Conservation (phyloP, 2,113 vertebrate genomes). For the Butorides virescens region DNA sequence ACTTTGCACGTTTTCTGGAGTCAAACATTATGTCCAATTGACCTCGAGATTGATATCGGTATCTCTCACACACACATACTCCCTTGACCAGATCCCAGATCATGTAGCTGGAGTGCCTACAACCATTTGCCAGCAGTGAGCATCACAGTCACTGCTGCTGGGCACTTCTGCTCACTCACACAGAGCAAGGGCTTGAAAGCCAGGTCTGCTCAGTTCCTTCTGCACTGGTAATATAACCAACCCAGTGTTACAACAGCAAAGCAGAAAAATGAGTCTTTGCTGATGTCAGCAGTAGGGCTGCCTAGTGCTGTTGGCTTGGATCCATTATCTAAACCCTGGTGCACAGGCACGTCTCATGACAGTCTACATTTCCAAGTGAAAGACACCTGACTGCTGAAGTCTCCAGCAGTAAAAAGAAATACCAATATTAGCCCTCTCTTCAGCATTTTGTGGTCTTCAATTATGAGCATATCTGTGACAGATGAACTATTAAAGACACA, state of each 20-base stretch:
- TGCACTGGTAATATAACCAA: not conserved
- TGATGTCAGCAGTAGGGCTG: not conserved
- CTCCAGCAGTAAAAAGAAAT: not conserved
- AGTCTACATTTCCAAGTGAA: not conserved
- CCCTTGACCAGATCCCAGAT: not conserved
- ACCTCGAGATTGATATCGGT: not conserved
- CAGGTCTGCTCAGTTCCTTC: not conserved
- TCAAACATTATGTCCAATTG: not conserved
- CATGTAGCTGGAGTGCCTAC: not conserved
- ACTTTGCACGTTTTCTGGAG: not conserved
- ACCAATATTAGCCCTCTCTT: not conserved
- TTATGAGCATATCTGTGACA: not conserved
- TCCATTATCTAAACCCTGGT: not conserved
- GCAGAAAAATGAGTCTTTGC: not conserved
- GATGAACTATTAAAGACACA: constrained; percentile 52
- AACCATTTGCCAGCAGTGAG: not conserved
- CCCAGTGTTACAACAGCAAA: not conserved
- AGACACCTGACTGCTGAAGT: not conserved
- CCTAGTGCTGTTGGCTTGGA: not conserved
- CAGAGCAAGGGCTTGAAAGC: not conserved
- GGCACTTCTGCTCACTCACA: not conserved
- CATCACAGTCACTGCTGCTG: not conserved
- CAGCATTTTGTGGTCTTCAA: not conserved
- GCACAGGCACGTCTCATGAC: not conserved
- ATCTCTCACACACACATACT: not conserved